Base-by-base conservation (phyloP, 2,113 vertebrate genomes). In the Clarias batrachus region DNA sequence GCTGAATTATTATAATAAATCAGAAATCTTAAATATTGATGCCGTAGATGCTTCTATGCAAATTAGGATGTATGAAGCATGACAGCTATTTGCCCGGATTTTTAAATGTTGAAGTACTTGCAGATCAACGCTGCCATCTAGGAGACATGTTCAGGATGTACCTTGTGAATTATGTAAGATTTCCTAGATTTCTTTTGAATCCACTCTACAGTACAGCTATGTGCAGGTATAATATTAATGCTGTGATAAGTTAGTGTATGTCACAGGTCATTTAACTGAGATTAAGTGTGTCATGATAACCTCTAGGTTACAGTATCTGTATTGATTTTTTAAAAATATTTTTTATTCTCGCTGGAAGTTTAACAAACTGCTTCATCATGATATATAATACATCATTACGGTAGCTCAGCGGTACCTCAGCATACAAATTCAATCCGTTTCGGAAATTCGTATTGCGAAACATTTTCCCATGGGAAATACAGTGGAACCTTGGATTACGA, bases 111-210 rank as follows among this genome's bases (percentile, higher is more conserved):
- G 25, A n/a, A 6, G 6, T 37, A 11, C 25, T 30, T 25, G 25
- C 8, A 48, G 41, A 57, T 17, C 9, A 21, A 86, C 52, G 68
- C 16, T 76, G 84, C 89, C 84, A 88, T 78, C 89, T 90, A 74
- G 87, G 81, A 70, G 81, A 60, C 19, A 23, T 57, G 59, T 59
- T 21, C 52, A 65, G n/a, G 54, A 27, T 17, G 10, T 11, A 52
- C 59, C 17, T 4, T 48, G 37, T 17, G 66, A 70, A 8, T 7
- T 70, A 16, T 30, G 2, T 48, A 73, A 6, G 33, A 41, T 41
- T 33, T 71, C 41, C 68, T 6, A 16, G 16, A 12, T 30, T 68
- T 68, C 12, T 68, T 60, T 63, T 4, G 25, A 65, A 3, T 65
- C 25, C 25, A 63, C 62, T n/a, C 63, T 33, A 33, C 33, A n/a